A percentile compares a stretch with the other conserved stretches of the same genome.
phyloP scores from a whole-genome alignment of 2,113 vertebrate species.

The Okapia johnstoni region DNA sequence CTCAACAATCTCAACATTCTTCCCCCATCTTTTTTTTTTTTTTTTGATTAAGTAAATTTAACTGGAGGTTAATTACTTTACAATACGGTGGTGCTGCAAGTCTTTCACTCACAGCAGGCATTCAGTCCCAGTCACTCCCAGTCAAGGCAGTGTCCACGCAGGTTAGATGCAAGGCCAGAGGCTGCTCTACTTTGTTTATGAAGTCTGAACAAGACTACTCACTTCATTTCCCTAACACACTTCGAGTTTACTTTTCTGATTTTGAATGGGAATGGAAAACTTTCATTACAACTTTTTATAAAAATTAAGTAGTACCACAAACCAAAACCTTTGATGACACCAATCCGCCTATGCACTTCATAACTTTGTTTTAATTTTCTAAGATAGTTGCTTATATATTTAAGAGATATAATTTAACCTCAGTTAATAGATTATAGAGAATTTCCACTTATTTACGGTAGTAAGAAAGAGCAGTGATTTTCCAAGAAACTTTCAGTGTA shows the following conservation, averaged over 20 bases:
- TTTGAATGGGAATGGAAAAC: not conserved
- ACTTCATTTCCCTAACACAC: not conserved
- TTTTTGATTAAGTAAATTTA: not conserved
- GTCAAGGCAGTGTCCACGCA: not conserved
- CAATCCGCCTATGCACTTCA: not conserved
- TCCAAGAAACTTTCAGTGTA: not conserved
- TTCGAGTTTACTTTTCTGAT: not conserved
- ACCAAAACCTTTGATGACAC: not conserved
- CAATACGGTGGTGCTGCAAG: not conserved
- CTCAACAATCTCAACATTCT: not conserved
- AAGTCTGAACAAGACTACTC: not conserved
- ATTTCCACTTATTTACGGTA: not conserved
- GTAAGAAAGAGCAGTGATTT: conserved; percentile 2
- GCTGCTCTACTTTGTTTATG: not conserved
- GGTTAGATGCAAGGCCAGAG: not conserved
- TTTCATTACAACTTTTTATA: not conserved
- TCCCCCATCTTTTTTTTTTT: not conserved
- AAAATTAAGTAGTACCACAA: not conserved
- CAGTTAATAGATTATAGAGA: not conserved
- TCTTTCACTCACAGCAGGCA: not conserved
- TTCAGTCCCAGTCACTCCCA: not conserved
- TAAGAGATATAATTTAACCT: not conserved
- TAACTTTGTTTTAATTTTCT: not conserved
- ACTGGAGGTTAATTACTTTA: not conserved
- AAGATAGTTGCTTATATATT: not conserved